Conservation (phyloP, 2,113 vertebrate genomes). For the Toxotes jaculatrix region DNA sequence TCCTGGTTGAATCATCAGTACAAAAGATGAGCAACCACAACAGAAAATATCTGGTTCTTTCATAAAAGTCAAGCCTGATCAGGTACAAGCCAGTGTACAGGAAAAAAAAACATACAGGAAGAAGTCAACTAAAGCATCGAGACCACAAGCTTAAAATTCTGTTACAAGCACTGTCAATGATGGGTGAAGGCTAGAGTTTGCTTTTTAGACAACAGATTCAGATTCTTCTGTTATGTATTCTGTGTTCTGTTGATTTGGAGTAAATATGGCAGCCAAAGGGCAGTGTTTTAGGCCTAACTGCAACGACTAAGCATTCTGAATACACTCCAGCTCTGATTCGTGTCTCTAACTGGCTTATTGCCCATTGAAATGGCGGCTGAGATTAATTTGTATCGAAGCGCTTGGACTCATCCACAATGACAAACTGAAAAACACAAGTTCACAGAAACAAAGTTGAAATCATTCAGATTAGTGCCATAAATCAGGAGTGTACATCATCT, state of each 20-base stretch:
- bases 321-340: background rate
- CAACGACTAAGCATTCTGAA: background rate
- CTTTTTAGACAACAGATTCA: background rate
- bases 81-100: background rate
- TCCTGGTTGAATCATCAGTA: constrained; percentile 18
- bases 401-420: background rate
- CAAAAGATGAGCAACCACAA: background rate
- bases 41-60: constrained; percentile 1
- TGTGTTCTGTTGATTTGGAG: background rate
- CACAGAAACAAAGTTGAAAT: background rate
- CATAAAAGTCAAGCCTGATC: constrained; percentile 7
- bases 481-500: too few relatives aligned
- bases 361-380: background rate
- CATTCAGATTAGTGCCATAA: background rate
- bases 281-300: background rate
- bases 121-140: background rate
- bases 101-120: constrained; percentile 1
- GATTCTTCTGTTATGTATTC: too few relatives aligned
- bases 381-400: background rate
- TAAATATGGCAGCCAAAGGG: background rate
- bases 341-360: background rate
- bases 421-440: background rate
- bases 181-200: background rate
- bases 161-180: background rate
- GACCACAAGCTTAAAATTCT: background rate